phyloP scores from a whole-genome alignment of 2,797 vertebrate genomes.

The Darevskia mixta region DNA sequence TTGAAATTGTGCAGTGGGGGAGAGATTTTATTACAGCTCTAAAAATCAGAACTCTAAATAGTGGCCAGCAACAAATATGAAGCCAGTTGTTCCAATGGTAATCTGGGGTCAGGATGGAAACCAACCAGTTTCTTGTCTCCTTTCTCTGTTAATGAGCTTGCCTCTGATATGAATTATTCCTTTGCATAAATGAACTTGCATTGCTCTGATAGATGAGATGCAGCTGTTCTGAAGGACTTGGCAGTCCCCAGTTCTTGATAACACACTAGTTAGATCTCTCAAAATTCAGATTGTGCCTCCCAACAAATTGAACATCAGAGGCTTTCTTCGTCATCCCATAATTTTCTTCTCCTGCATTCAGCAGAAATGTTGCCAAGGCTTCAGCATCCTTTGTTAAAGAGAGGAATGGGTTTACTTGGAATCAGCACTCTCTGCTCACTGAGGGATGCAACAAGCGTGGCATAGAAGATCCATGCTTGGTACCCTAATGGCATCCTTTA shows the following conservation, averaged over 20 bases:
- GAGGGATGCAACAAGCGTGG: constrained; percentile 20
- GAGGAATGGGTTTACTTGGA: constrained; percentile 26
- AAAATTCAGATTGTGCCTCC: constrained; percentile 50
- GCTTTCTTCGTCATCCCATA: constrained; percentile 50
- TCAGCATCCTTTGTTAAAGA: neutral
- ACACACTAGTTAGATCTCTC: constrained; percentile 58
- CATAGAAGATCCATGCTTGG: constrained; percentile 5
- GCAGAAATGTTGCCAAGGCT: constrained; percentile 17
- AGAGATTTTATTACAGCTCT: neutral
- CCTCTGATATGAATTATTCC: constrained; percentile 45
- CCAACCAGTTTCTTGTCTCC: neutral
- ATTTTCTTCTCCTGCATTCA: constrained; percentile 41
- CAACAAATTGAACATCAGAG: constrained; percentile 64
- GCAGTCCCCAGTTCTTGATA: constrained; percentile 44
- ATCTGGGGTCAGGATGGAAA: neutral
- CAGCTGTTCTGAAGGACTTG: constrained; percentile 52
- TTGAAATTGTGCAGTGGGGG: too few relatives aligned
- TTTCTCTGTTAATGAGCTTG: neutral
- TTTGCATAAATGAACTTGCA: constrained; percentile 36
- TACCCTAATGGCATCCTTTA: neutral
- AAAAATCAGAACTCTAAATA: neutral
- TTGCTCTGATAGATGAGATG: constrained; percentile 27
- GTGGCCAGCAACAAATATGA: neutral
- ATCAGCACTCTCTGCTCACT: neutral
- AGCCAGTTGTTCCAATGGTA: neutral